These are phyloP conservation scores for Syngnathoides biaculeatus DNA, from an alignment of 2,113 vertebrate species.

Conservation along the genomic window DNA sequence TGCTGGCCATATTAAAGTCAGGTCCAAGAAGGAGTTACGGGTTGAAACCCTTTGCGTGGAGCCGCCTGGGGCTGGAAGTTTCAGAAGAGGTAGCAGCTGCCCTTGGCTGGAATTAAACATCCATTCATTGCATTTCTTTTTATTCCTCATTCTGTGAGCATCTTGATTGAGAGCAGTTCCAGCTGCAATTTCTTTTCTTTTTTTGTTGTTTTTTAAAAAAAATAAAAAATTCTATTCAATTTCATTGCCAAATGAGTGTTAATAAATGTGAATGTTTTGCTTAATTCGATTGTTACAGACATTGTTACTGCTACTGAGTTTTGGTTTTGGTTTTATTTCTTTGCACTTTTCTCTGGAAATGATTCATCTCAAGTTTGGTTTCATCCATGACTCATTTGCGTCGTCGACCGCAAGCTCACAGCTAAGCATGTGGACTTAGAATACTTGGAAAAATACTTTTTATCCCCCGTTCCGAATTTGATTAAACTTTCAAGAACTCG, in stretches of 20 bases:
- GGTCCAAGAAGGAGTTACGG: neutral
- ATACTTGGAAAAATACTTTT: neutral
- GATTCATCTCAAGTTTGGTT: neutral
- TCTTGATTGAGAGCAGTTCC: neutral
- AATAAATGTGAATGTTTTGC: conserved; percentile 5
- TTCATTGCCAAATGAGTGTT: neutral
- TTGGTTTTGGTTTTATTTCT: neutral
- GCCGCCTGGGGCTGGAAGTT: neutral
- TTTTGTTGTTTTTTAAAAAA: neutral
- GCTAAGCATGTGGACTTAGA: neutral
- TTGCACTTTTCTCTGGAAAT: neutral
- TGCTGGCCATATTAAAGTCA: neutral
- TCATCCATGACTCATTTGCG: neutral
- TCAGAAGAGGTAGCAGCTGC: neutral
- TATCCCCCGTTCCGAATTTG: neutral
- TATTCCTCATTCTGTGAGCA: neutral
- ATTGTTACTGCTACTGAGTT: neutral
- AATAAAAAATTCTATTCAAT: neutral
- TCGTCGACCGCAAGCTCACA: neutral
- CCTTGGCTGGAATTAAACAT: neutral
- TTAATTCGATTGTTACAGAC: neutral
- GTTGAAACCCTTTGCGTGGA: neutral
- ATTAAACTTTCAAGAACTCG: neutral
- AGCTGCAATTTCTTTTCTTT: neutral
- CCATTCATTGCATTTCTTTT: conserved; percentile 2